phyloP scores from a whole-genome alignment of 1,140 invertebrate genomes.

The Neoseiulus cucumeris region DNA sequence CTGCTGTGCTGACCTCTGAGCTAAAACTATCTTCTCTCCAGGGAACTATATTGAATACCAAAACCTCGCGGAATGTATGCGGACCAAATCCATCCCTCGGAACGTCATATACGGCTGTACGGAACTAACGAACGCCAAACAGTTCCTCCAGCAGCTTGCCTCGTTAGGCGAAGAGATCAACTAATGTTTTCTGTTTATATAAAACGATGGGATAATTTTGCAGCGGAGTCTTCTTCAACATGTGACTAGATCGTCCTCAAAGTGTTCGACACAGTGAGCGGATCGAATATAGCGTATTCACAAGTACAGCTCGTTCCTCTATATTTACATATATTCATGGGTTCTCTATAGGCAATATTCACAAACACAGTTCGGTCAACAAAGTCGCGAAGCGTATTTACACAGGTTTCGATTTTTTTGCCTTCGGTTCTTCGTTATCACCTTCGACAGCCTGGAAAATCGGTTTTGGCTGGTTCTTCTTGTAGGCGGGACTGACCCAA shows the following conservation, averaged over 20 bases:
- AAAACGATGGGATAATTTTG: no score
- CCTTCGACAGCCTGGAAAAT: constrained; percentile 23
- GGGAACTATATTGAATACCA: constrained; percentile 98
- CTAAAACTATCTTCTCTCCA: background rate
- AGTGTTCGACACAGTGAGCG: no score
- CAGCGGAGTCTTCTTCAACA: no score
- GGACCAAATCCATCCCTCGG: constrained; percentile 43
- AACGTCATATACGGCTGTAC: constrained; percentile 85
- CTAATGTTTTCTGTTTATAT: background rate
- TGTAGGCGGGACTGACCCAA: constrained; percentile 80
- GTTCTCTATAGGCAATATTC: no score
- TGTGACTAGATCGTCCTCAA: no score
- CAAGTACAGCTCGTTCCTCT: no score
- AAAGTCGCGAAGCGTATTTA: no score
- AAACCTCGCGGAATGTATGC: constrained; percentile 86
- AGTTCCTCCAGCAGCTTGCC: constrained; percentile 70
- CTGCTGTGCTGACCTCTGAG: no score
- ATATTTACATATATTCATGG: no score
- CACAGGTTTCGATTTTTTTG: background rate
- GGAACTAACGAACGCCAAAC: constrained; percentile 68
- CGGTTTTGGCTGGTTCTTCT: constrained; percentile 33
- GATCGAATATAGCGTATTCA: no score
- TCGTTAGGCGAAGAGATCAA: constrained; percentile 13
- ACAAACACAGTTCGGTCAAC: no score
- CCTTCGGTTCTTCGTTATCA: constrained; percentile 13